phyloP scores from a whole-genome alignment of 1,140 invertebrate genomes.

The Scaptomyza graminum region DNA sequence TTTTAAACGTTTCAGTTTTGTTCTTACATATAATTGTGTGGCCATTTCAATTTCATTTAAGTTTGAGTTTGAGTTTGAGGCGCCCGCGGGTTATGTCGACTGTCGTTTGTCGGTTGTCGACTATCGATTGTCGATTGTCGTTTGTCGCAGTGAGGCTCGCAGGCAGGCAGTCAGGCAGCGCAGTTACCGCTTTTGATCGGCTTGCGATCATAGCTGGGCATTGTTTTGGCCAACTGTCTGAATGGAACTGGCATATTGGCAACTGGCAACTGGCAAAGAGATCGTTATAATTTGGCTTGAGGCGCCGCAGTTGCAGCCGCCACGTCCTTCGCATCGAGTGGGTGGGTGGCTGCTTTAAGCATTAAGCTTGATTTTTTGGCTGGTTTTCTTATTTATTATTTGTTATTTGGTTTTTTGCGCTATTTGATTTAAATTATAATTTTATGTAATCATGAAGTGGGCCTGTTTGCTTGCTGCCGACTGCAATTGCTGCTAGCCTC shows the following conservation, averaged over 20 bases:
- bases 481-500: constrained; percentile 63
- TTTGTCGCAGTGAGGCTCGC: not conserved
- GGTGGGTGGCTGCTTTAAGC: constrained; percentile 66
- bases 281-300: constrained; percentile 75
- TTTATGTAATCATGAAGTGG: constrained; percentile 71
- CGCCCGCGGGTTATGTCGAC: constrained; percentile 66
- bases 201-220: constrained; percentile 40
- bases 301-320: constrained; percentile 74
- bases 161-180: not conserved
- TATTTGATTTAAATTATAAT: constrained; percentile 82
- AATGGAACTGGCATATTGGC: constrained; percentile 22
- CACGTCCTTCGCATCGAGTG: constrained; percentile 75
- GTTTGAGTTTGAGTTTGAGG: constrained; percentile 46
- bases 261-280: constrained; percentile 50
- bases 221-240: constrained; percentile 61
- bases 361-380: constrained; percentile 37
- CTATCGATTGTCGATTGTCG: constrained; percentile 48
- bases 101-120: constrained; percentile 49
- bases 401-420: constrained; percentile 53
- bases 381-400: constrained; percentile 49
- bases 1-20: not conserved
- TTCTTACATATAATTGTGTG: constrained; percentile 66
- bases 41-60: constrained; percentile 79
- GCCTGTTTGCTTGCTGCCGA: constrained; percentile 18
- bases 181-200: constrained; percentile 40